These are phyloP conservation scores for Channa maculata DNA, from an alignment of 2,113 vertebrate genomes.

Conservation along the genomic window DNA sequence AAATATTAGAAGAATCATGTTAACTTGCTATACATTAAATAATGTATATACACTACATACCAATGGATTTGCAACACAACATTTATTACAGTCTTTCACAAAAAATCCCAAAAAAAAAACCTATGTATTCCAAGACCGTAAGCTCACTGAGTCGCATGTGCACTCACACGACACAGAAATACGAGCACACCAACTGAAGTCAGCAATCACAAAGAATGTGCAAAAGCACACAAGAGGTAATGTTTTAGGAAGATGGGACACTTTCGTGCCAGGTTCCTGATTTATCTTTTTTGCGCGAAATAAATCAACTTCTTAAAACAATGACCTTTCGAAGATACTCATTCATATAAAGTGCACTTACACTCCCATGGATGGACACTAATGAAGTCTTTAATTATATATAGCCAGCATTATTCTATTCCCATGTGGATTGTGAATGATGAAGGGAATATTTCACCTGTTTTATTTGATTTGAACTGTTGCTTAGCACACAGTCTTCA, in stretches of 20 bases:
- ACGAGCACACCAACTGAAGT: conserved; percentile 63
- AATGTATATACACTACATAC: conserved; percentile 80
- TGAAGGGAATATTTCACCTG: conserved; percentile 37
- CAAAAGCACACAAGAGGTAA: conserved; percentile 75
- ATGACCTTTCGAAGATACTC: conserved; percentile 17
- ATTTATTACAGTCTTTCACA: conserved; percentile 69
- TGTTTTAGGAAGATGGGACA: conserved; percentile 75
- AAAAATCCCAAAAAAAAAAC: conserved; percentile 44
- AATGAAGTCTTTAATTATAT: conserved; percentile 41
- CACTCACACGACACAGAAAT: conserved; percentile 55
- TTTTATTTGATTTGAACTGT: conserved; percentile 5
- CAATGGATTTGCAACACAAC: conserved; percentile 70
- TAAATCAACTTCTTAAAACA: conserved; percentile 32
- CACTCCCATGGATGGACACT: conserved; percentile 48
- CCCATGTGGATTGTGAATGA: conserved; percentile 40
- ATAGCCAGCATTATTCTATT: conserved; percentile 58
- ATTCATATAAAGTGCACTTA: conserved; percentile 70
- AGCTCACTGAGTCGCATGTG: conserved; percentile 37
- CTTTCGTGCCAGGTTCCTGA: conserved; percentile 62
- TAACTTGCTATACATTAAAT: conserved; percentile 83
- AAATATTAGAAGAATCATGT: conserved; percentile 83
- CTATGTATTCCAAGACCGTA: conserved; percentile 49
- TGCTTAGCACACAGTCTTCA: conserved; percentile 18
- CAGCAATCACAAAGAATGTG: conserved; percentile 62
- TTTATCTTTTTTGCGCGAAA: conserved; percentile 32